Percentiles rank a stretch among this genome's conserved stretches.
Evolutionary conservation across 2,113 vertebrate species (phyloP).

Genomic region (Amblyornis subalaris): DNA sequence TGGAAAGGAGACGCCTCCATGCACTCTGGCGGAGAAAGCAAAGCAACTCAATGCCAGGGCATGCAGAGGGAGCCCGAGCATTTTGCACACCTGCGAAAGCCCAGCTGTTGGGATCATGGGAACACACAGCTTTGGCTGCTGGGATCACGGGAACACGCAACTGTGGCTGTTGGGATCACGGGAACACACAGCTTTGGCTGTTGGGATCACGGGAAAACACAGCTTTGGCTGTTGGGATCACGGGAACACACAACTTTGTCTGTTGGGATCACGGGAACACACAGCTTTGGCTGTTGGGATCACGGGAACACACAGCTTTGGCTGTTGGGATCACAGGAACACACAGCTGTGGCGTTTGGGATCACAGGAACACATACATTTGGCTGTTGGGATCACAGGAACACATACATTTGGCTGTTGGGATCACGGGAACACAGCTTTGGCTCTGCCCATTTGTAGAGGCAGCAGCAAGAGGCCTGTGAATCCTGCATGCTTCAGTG

Average conservation of each 20-base stretch:
- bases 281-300: not conserved
- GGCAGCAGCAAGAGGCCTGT: not conserved
- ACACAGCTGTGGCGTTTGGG: not conserved
- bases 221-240: not conserved
- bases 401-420: not conserved
- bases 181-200: not conserved
- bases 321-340: not conserved
- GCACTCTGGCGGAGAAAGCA: not conserved
- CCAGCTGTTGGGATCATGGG: not conserved
- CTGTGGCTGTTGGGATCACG: not conserved
- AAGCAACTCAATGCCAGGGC: not conserved
- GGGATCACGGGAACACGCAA: not conserved
- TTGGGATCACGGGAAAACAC: not conserved
- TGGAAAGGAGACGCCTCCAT: not conserved
- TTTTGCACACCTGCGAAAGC: not conserved
- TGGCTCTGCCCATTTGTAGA: not conserved
- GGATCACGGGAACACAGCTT: not conserved
- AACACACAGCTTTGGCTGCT: not conserved
- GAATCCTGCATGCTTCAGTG: not conserved
- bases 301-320: not conserved
- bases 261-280: too few species aligned
- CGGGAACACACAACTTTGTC: not conserved
- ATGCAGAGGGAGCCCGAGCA: rapidly evolving
- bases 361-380: not conserved
- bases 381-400: not conserved